Conservation (phyloP, 2,888 invertebrate species). For the Galerucella calmariensis region DNA sequence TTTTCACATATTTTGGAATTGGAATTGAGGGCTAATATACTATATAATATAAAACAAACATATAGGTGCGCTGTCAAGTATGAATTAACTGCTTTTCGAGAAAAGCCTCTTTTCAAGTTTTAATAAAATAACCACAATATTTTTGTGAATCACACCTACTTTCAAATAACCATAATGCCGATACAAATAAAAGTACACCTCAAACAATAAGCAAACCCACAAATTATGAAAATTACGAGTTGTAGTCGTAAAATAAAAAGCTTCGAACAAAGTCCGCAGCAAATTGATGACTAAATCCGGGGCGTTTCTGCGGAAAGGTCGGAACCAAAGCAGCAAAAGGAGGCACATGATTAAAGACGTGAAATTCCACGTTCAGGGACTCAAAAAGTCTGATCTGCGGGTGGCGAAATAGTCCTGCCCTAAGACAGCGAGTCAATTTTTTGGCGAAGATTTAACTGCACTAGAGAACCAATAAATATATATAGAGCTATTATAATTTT, state of each 20-base stretch:
- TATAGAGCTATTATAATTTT: too few species aligned
- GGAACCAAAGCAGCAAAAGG: slow-evolving; percentile 28
- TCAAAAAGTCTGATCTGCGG: slow-evolving; percentile 56
- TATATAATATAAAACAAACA: neutral
- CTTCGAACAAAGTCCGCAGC: slow-evolving; percentile 4
- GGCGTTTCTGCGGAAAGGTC: slow-evolving; percentile 34
- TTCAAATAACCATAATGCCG: neutral
- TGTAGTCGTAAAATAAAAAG: slow-evolving; percentile 25
- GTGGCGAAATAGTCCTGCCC: slow-evolving; percentile 56
- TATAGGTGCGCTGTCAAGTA: neutral
- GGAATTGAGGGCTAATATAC: neutral
- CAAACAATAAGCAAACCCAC: slow-evolving; percentile 25
- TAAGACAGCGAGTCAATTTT: slow-evolving; percentile 52
- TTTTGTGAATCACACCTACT: slow-evolving; percentile 5
- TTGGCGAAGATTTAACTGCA: slow-evolving; percentile 11
- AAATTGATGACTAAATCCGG: slow-evolving; percentile 29
- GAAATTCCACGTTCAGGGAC: slow-evolving; percentile 50
- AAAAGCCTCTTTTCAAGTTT: neutral
- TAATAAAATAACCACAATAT: neutral
- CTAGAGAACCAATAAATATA: neutral
- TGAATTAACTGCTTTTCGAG: neutral
- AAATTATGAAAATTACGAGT: slow-evolving; percentile 31
- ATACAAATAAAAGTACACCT: slow-evolving; percentile 14
- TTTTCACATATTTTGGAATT: neutral
- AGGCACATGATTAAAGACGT: slow-evolving; percentile 50